phyloP scores from a whole-genome alignment of 2,113 vertebrate species.

The Terrapene triunguis region DNA sequence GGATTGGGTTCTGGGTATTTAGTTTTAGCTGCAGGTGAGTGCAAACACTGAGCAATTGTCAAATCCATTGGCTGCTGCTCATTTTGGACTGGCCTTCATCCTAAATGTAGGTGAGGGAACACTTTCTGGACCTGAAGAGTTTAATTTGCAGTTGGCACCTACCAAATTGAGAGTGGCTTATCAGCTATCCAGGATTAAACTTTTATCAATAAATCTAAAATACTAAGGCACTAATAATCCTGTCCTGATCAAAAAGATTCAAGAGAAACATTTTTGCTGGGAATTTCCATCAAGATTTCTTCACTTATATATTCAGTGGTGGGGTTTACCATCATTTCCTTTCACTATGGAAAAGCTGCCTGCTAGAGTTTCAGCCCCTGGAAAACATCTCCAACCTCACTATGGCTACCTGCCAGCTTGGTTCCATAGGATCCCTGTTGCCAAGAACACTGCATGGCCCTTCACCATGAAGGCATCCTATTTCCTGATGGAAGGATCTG shows the following conservation, averaged over 20 bases:
- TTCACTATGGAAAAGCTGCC: background rate
- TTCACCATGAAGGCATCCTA: background rate
- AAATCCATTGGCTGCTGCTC: too few relatives aligned
- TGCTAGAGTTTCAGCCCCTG: background rate
- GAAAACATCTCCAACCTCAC: background rate
- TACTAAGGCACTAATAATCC: background rate
- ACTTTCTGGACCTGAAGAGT: background rate
- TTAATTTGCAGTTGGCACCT: background rate
- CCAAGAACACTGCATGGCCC: background rate
- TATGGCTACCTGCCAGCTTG: background rate
- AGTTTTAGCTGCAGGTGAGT: background rate
- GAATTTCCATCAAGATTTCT: background rate
- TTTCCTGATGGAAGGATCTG: background rate
- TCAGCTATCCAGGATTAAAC: background rate
- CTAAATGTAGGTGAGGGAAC: background rate
- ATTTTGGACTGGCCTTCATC: background rate
- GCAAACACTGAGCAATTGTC: background rate
- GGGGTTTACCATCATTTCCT: background rate
- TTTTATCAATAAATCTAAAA: background rate
- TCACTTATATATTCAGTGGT: background rate
- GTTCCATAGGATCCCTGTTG: background rate
- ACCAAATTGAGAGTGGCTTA: background rate
- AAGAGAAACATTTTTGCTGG: background rate
- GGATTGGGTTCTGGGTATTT: background rate
- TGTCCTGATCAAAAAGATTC: background rate